A percentile compares a stretch with the other conserved stretches of the same genome.
These are phyloP conservation scores for Salmo trutta DNA, from an alignment of 2,797 vertebrate genomes.

Conservation along the genomic window DNA sequence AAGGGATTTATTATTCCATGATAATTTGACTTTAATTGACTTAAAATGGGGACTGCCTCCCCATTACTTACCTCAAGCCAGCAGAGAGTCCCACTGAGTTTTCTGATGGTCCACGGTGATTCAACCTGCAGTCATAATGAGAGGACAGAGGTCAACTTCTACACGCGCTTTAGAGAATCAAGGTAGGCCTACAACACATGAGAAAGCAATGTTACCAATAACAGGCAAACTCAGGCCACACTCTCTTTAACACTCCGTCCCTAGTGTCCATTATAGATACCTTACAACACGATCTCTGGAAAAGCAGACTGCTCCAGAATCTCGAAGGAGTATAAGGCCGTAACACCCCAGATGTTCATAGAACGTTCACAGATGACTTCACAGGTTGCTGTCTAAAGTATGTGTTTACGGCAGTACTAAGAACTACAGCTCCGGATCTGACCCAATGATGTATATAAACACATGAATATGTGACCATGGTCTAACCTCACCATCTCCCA, in stretches of 20 bases:
- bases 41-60: background rate
- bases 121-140: conserved; percentile 81
- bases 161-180: background rate
- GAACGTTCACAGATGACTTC: conserved; percentile 13
- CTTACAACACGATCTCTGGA: background rate
- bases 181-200: too few species aligned
- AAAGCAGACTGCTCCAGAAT: background rate
- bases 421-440: background rate
- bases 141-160: background rate
- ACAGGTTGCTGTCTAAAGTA: background rate
- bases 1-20: background rate
- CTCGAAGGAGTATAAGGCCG: background rate
- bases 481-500: too few species aligned
- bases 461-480: too few species aligned
- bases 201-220: background rate
- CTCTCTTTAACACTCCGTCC: background rate
- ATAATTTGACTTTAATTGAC: background rate
- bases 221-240: background rate
- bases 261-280: background rate
- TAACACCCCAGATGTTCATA: conserved; percentile 3
- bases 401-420: background rate
- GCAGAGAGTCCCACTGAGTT: conserved; percentile 90
- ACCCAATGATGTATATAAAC: too few species aligned
- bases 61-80: conserved; percentile 89
- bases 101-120: conserved; percentile 92